Evolutionary conservation across 2,797 vertebrate species (phyloP), one percentile per base, ranked within the genome.

Genomic region (Zalophus californianus): DNA sequence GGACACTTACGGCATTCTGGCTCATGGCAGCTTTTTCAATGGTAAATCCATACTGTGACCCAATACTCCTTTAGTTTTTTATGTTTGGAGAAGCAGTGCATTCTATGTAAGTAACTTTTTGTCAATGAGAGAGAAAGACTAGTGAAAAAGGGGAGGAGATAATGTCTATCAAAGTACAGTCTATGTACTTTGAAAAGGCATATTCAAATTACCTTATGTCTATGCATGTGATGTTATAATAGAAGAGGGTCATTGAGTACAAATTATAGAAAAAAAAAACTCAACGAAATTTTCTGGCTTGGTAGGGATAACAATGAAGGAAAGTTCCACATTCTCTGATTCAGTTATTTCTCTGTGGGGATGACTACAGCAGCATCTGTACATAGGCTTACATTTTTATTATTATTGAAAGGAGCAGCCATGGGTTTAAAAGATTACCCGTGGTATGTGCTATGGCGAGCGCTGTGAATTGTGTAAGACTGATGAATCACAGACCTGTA

Each of bases 401-500:
- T 86, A 60, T 83, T 68, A 52, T 70, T 10, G 62, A 68, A 44
- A 75, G 27, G 7, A 82, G 1, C 11, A 82, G 1, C 11, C 3
- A n/a, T 35, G 38, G 35, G 23, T 95, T 96, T 96, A 84, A 86
- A 84, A 84, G 35, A 90, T 93, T 82, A 80, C 16, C 11, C 35
- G 5, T 77, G 21, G 50, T 44, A 44, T 44, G 44, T 44, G 44
- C 7, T 38, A 44, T 44, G 44, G 44, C 44, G 44, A 44, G 44
- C 44, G 44, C 44, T 44, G 44, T 44, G 44, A 44, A 44, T 44
- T 44, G 44, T 44, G 44, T 44, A 44, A 44, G 8, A 44, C 44
- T 44, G 44, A 44, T 44, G 44, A 44, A 44, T 44, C 44, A 44
- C 44, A 44, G 44, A 44, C 44, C 44, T 44, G 44, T 44, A 44